Base-by-base conservation (phyloP, 2,888 invertebrate genomes). In the Aphidoletes aphidimyza region DNA sequence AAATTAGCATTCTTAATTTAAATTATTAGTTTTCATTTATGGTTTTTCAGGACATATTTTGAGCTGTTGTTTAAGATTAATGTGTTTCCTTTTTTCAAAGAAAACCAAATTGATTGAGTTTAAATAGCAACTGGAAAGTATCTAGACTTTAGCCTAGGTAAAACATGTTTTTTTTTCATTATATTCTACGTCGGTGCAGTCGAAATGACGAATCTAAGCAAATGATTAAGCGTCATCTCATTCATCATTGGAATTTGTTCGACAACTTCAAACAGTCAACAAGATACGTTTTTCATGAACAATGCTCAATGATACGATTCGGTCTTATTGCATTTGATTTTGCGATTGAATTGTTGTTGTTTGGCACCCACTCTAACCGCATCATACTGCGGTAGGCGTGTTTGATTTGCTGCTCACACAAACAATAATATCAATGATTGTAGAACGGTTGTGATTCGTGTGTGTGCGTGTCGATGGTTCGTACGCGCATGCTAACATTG, bases 371-470 rank as follows among this genome's bases (percentile, higher is more conserved):
- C 69, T 69, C 69, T 14, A 69, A 69, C 69, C 69, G 69, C 69
- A 54, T 69, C 30, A 30, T 30, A 69, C 69, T 69, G 69, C 69
- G 69, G 69, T 69, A 69, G 69, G 69, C 69, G 69, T 69, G 69
- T 69, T 69, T 69, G 30, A 69, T 30, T 69, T 69, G 69, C 69
- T 69, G 19, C 30, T 69, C 69, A 69, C 30, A 69, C 34, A 69
- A 69, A 26, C n/a, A 30, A 54, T 30, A 69, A 69, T 69, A 30
- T 69, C 69, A 30, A n/a, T 69, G 69, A 69, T 69, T 9, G 69
- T 69, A n/a, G 11, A 69, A 54, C 26, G 34, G 26, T 42, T 14
- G 42, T 30, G 9, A 47, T 54, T 54, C 22, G 47, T 11, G 69
- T 30, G 69, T 69, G 26, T 54, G 54, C 54, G 69, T 69, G 34